Evolutionary conservation across 2,113 vertebrate genomes (phyloP), one percentile per base, ranked within the genome.

Genomic region (Todiramphus saurophagus): DNA sequence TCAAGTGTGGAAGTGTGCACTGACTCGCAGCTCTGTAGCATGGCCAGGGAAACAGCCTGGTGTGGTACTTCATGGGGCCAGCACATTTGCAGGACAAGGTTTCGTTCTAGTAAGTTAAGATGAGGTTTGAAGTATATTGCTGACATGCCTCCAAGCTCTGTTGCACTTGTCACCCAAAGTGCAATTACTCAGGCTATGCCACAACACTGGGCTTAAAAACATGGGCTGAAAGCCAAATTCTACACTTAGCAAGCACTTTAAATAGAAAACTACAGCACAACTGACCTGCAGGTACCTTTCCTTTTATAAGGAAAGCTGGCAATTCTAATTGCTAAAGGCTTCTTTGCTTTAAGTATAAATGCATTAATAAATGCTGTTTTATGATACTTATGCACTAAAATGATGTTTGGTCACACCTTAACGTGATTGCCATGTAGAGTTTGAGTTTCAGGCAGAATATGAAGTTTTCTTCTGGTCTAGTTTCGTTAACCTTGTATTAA

Each of bases 211-310:
- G 86, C 86, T 95, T 96, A 75, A 89, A 95, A 92, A 89, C 5
- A 4, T 19, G 48, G 96, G 90, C 88, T 62, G 83, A 77, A 92
- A 93, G 92, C 92, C 96, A 95, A 68, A 72, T 83, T 89, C 94
- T 93, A 53, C 90, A 84, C 92, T 94, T 95, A 82, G 73, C 76
- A 67, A 75, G 80, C 33, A 68, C 95, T 96, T 95, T 90, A 96
- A 97, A 96, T 95, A 97, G 95, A 95, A 93, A 92, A 79, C 83
- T 94, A 68, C 48, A 84, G 86, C 68, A 37, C 76, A 90, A 90
- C 67, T 93, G 89, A 92, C 83, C 83, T 93, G 58, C 80, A 94
- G 88, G 89, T 96, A 92, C 66, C 48, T 86, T 86, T 81, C 24
- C n/a, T 80, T 89, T 67, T 90, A 27, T 37, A 90, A 84, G 44